A percentile compares a stretch with the other conserved stretches of the same genome.
phyloP scores from a whole-genome alignment of 2,888 invertebrate genomes.

The Chrysodeixis includens region DNA sequence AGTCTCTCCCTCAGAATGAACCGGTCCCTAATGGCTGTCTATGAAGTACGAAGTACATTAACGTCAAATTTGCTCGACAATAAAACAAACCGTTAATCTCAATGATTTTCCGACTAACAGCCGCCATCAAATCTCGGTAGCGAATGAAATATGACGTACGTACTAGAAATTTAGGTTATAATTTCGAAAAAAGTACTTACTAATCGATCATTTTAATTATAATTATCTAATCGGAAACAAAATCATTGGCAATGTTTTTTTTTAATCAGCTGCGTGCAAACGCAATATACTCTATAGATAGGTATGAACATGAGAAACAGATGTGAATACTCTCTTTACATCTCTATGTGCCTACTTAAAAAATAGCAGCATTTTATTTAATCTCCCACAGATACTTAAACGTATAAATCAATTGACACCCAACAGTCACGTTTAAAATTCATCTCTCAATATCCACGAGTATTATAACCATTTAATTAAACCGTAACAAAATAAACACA shows the following conservation, averaged over 20 bases:
- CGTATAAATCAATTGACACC: too few relatives aligned
- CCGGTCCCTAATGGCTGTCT: slow-evolving; percentile 51
- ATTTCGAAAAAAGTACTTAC: too few relatives aligned
- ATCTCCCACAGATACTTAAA: too few relatives aligned
- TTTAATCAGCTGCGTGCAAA: too few relatives aligned
- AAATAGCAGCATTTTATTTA: too few relatives aligned
- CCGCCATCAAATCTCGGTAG: slow-evolving; percentile 56
- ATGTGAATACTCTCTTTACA: too few relatives aligned
- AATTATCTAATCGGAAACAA: too few relatives aligned
- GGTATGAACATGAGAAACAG: too few relatives aligned
- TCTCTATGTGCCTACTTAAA: too few relatives aligned
- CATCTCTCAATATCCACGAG: neutral
- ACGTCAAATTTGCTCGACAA: slow-evolving; percentile 68
- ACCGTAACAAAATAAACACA: neutral
- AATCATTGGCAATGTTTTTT: too few relatives aligned
- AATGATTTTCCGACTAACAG: slow-evolving; percentile 56
- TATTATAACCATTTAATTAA: neutral
- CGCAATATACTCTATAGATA: too few relatives aligned
- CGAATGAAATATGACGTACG: slow-evolving; percentile 56
- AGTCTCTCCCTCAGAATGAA: slow-evolving; percentile 44
- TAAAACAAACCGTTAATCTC: slow-evolving; percentile 73
- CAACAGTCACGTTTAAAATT: neutral
- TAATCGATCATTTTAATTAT: too few relatives aligned
- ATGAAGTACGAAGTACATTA: slow-evolving; percentile 66
- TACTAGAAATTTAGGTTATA: slow-evolving; percentile 26